Base-by-base conservation (phyloP, 2,888 invertebrate species). In the Slavum lentiscoides region DNA sequence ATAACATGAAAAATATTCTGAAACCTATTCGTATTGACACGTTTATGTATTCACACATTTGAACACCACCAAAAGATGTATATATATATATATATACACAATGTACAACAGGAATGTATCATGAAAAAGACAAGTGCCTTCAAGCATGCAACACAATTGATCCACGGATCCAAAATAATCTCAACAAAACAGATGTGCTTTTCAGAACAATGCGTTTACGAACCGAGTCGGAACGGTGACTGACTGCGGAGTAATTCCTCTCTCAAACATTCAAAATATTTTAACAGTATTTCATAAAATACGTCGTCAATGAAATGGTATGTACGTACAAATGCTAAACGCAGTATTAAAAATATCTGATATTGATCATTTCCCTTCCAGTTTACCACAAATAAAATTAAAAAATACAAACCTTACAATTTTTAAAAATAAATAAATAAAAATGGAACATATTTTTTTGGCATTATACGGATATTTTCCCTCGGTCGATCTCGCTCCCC, bases 161-260 rank as follows among this genome's bases (percentile, higher is more conserved):
- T 58, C 15, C 7, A n/a, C 30, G 37, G 21, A 39, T 5, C 37
- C 3, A 58, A 70, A 70, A 70, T 70, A 58, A 70, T 70, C 70
- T 39, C 15, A 69, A 67, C 67, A 13, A 15, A 68, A 55, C 70
- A 70, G 70, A 70, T 70, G 70, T 70, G 58, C 58, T 37, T 58
- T 39, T 58, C 58, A n/a, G 37, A 70, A 70, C 55, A 58, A 17
- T 68, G 17, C 30, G 49, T 61, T 43, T 23, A 43, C 21, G 43
- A 73, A 61, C 61, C 15, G 17, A 13, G 30, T 61, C 19, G 11
- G 30, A 73, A 61, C 19, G 17, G 23, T 21, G 15, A 59, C n/a
- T 39, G 37, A 59, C 39, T 17, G 0, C 8, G 13, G n/a, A 49
- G 43, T 23, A 23, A 49, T 49, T 49, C 13, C 49, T 49, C 49